phyloP scores from a whole-genome alignment of 2,797 vertebrate species.

The Cichlasoma orientale region DNA sequence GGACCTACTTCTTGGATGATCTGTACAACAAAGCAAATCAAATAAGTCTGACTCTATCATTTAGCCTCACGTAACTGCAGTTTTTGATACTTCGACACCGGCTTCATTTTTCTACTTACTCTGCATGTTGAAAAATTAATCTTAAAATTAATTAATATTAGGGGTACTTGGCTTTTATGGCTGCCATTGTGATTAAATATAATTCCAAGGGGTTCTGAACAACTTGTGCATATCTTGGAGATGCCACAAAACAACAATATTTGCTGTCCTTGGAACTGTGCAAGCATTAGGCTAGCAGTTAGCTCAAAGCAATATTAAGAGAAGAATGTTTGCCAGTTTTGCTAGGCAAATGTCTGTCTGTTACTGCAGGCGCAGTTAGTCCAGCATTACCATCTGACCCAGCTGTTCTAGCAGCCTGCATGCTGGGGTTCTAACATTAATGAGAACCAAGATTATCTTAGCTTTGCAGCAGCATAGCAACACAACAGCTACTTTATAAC shows the following conservation, averaged over 20 bases:
- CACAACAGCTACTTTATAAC: constrained; percentile 28
- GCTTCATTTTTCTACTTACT: neutral
- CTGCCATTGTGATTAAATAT: neutral
- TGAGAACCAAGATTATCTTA: constrained; percentile 12
- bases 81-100: neutral
- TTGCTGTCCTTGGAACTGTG: neutral
- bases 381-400: neutral
- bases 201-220: neutral
- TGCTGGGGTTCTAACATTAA: neutral
- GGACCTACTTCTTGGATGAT: neutral
- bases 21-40: neutral
- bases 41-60: neutral
- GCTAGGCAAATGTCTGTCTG: neutral
- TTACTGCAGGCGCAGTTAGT: neutral
- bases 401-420: neutral
- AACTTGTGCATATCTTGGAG: neutral
- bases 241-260: neutral
- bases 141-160: neutral
- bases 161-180: neutral
- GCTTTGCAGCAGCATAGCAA: constrained; percentile 5
- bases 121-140: neutral
- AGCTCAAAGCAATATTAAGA: neutral
- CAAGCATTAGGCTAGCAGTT: neutral
- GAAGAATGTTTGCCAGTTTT: neutral
- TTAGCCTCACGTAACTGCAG: neutral